Percentiles rank a stretch among this genome's conserved stretches.
These are phyloP conservation scores for Diadegma fenestrale DNA, from an alignment of 2,888 invertebrate genomes.

Conservation along the genomic window DNA sequence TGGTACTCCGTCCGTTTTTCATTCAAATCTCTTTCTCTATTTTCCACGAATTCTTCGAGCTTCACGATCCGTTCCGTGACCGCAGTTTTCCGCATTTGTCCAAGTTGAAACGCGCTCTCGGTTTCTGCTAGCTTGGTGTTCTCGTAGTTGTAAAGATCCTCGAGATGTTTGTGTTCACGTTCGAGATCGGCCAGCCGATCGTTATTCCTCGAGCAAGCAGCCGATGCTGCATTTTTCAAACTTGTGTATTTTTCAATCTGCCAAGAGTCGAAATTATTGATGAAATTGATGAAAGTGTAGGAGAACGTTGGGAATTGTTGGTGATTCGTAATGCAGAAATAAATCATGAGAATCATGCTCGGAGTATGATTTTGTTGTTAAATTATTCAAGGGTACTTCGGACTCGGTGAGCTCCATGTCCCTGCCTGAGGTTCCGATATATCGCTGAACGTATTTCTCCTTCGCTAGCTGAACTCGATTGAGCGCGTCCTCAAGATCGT, in stretches of 20 bases:
- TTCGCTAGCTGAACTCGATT: conserved; percentile 89
- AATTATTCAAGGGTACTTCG: conserved; percentile 87
- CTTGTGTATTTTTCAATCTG: conserved; percentile 95
- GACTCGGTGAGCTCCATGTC: conserved; percentile 96
- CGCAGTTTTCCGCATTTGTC: conserved; percentile 95
- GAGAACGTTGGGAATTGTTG: background rate
- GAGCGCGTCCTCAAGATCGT: conserved; percentile 92
- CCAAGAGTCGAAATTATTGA: no score
- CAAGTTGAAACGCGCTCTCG: conserved; percentile 93
- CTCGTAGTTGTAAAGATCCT: conserved; percentile 96
- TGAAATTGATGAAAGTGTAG: background rate
- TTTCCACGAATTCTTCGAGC: conserved; percentile 94
- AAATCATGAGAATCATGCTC: background rate
- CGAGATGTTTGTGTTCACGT: conserved; percentile 97
- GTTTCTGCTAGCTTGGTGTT: conserved; percentile 92
- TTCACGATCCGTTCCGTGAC: conserved; percentile 95
- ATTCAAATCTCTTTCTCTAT: conserved; percentile 92
- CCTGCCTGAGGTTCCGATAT: conserved; percentile 87
- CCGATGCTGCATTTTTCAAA: conserved; percentile 95
- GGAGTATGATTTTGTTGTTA: conserved; percentile 1
- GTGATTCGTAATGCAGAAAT: background rate
- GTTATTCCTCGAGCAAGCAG: conserved; percentile 93
- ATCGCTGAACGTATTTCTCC: conserved; percentile 91
- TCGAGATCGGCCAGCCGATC: conserved; percentile 96
- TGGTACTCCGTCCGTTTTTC: conserved; percentile 92